Evolutionary conservation across 2,113 vertebrate genomes (phyloP).

Genomic region (Bungarus multicinctus): DNA sequence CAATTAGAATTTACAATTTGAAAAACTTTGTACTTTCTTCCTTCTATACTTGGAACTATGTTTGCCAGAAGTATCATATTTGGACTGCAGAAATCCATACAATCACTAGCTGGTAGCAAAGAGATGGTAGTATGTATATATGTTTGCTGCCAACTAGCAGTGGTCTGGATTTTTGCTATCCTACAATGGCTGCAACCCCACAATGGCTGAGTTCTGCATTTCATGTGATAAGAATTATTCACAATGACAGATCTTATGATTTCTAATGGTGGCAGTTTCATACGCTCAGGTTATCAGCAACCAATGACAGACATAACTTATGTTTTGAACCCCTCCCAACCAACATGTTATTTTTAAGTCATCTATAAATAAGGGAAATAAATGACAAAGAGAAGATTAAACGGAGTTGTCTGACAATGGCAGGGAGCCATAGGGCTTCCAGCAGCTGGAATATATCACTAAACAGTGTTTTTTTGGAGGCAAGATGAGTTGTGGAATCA

Average conservation of each 20-base stretch:
- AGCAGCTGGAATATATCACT: not conserved
- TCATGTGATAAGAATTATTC: not conserved
- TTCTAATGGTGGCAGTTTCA: not conserved
- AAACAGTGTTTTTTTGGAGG: constrained; percentile 34
- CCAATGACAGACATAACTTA: not conserved
- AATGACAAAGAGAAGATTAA: not conserved
- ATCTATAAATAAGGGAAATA: not conserved
- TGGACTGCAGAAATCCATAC: not conserved
- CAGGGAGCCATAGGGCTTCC: constrained; percentile 15
- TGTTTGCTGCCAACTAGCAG: not conserved
- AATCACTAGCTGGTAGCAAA: not conserved
- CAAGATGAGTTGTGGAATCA: not conserved
- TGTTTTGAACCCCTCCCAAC: not conserved
- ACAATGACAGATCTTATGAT: not conserved
- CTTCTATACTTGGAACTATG: not conserved
- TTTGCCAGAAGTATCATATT: not conserved
- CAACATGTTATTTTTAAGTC: not conserved
- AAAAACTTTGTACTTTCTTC: not conserved
- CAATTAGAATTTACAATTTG: not conserved
- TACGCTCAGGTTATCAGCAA: not conserved
- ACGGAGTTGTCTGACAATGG: not conserved
- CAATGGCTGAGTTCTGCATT: not conserved
- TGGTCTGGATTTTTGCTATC: not conserved
- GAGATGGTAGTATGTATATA: not conserved
- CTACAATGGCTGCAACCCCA: not conserved